phyloP scores from a whole-genome alignment of 2,113 vertebrate species.

The Gallinago undulata region DNA sequence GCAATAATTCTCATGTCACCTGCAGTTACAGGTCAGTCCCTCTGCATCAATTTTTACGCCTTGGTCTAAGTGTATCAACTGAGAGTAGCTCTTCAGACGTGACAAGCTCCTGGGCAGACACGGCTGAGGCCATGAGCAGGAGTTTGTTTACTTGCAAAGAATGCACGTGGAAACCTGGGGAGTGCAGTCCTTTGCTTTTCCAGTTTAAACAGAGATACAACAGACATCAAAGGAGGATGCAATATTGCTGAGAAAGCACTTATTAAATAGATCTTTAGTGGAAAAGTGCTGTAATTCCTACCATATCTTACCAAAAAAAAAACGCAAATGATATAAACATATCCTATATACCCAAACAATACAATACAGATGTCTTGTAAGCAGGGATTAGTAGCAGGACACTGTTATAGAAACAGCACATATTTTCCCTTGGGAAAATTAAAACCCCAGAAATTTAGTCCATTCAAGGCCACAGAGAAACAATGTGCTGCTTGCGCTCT shows the following conservation, averaged over 20 bases:
- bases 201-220: background rate
- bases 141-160: background rate
- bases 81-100: background rate
- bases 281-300: background rate
- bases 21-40: background rate
- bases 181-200: background rate
- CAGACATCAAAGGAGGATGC: background rate
- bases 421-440: conserved; percentile 27
- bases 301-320: background rate
- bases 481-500: background rate
- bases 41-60: background rate
- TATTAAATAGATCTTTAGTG: background rate
- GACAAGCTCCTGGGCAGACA: background rate
- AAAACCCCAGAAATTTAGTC: background rate
- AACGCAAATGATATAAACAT: background rate
- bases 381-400: conserved; percentile 2
- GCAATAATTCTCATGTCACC: background rate
- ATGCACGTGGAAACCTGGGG: background rate
- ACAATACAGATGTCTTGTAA: background rate
- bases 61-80: background rate
- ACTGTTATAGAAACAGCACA: background rate
- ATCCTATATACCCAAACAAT: background rate
- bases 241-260: background rate
- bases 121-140: background rate
- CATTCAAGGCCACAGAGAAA: background rate